Percentiles rank a stretch among this genome's conserved stretches.
Conservation (phyloP, 92 coral and sea anemone species). For the Porites divaricata region DNA sequence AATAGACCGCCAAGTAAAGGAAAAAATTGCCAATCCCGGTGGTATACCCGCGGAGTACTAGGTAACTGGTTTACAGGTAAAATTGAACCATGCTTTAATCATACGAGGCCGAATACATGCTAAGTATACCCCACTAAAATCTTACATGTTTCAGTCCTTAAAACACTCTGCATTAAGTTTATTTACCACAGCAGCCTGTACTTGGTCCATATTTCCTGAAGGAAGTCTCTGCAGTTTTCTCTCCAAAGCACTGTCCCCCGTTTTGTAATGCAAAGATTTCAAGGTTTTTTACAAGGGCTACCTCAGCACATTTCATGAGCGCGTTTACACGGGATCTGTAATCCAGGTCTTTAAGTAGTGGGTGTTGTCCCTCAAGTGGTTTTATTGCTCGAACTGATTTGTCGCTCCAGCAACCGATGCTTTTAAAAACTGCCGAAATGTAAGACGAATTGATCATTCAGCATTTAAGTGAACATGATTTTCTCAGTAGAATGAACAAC, state of each 20-base stretch:
- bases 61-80: too few relatives aligned
- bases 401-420: conserved; percentile 95
- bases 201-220: conserved; percentile 64
- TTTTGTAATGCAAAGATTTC: conserved; percentile 90
- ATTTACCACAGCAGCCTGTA: conserved; percentile 66
- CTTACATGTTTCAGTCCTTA: neutral
- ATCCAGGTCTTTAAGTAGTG: conserved; percentile 75
- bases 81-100: too few relatives aligned
- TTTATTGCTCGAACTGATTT: conserved; percentile 83
- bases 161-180: neutral
- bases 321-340: conserved; percentile 93
- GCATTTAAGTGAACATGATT: too few relatives aligned
- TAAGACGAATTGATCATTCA: neutral
- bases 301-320: conserved; percentile 92
- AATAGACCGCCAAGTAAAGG: too few relatives aligned
- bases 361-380: conserved; percentile 82
- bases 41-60: too few relatives aligned
- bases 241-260: conserved; percentile 97
- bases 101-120: too few relatives aligned
- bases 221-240: conserved; percentile 57
- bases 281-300: conserved; percentile 66
- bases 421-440: conserved; percentile 74
- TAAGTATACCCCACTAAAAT: too few relatives aligned
- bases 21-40: too few relatives aligned
- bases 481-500: too few relatives aligned